Conservation (phyloP, 92 coral and sea anemone species). For the Scolanthus callimorphus region DNA sequence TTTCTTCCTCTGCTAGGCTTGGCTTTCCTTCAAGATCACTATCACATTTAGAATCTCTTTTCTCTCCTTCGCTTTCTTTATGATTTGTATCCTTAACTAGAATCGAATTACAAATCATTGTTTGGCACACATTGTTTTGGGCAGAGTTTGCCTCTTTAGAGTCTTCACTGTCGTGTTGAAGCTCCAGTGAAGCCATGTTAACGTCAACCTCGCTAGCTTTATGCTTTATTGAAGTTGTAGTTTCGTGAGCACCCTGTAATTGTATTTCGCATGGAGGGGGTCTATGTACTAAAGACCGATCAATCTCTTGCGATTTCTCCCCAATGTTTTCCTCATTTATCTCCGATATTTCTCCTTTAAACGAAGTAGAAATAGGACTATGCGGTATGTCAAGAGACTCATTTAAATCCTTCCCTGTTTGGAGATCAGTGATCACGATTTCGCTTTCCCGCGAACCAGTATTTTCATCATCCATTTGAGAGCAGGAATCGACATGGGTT, state of each 20-base stretch:
- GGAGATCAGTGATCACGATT: neutral
- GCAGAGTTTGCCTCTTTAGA: too few species aligned
- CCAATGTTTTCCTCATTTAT: neutral
- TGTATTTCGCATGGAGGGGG: too few species aligned
- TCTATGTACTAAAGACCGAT: too few species aligned
- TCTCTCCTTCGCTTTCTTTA: neutral
- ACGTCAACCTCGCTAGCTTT: too few species aligned
- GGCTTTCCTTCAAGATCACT: slow-evolving; percentile 26
- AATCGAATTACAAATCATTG: slow-evolving; percentile 5
- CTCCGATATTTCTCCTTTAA: neutral
- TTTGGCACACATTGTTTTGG: too few species aligned
- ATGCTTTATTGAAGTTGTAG: too few species aligned
- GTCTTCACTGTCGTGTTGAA: too few species aligned
- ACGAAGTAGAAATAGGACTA: neutral
- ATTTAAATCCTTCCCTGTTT: neutral
- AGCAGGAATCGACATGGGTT: neutral
- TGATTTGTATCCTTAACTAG: neutral
- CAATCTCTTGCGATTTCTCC: neutral
- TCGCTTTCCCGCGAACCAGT: neutral
- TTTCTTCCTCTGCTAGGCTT: slow-evolving; percentile 38
- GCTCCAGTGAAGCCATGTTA: too few species aligned
- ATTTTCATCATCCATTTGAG: neutral
- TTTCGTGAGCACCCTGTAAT: too few species aligned
- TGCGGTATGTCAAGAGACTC: neutral
- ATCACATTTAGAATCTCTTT: neutral